Base-by-base conservation (phyloP, 2,113 vertebrate species). In the Nematolebias whitei region DNA sequence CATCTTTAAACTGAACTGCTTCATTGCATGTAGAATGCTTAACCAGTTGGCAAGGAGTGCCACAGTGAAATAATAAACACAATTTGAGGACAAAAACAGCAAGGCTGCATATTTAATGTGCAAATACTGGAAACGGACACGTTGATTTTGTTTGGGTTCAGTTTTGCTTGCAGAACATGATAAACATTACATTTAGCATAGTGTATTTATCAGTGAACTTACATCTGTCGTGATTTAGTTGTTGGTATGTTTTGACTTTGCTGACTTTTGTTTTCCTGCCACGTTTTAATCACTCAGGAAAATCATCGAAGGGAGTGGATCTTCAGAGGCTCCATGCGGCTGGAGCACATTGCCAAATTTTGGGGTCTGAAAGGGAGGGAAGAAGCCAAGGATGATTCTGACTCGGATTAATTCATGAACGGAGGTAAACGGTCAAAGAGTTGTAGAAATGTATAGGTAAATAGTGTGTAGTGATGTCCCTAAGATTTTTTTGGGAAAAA, bases 241-340 rank as follows among this genome's bases (percentile, higher is more conserved):
- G 26, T 29, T 7, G 3, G 26, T 29, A 7, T 29, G 26, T 29
- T 29, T n/a, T n/a, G n/a, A 29, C 26, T 39, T n/a, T 4, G 8
- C 10, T 15, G 0, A 12, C 26, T 39, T 0, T 7, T 63, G 2
- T 22, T 55, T 43, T 41, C 10, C 62, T 51, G 10, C 15, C 26
- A 4, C 54, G 4, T 68, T 23, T 44, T 10, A 70, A 0, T 76
- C 43, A 6, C 20, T 56, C 80, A 96, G 92, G 93, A 94, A 20
- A 94, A 94, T 70, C 94, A 94, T 18, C 93, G 94, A 0, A 95
- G 93, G 2, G 96, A 98, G 71, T 98, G 96, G 96, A 93, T 99
- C 59, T 96, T 96, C 74, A 88, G 96, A 9, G 97, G 96, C 1
- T 98, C 97, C 45, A 94, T 94, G 0, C 93, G 94, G 38, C 90